Percentiles rank a stretch among this genome's conserved stretches.
Evolutionary conservation across 2,888 invertebrate genomes (phyloP).

Genomic region (Ceramica pisi): DNA sequence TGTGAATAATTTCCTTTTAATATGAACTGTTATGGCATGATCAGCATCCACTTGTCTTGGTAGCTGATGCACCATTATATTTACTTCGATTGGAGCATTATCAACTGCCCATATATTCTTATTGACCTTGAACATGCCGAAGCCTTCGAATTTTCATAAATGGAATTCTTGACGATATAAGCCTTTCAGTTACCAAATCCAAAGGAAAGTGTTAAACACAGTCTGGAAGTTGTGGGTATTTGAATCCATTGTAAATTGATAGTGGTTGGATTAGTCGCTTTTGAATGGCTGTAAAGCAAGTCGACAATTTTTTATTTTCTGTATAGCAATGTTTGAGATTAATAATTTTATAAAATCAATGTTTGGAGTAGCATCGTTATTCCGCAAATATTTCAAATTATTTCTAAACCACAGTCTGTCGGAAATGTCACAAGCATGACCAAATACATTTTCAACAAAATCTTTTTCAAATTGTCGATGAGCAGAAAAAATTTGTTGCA

Average conservation of each 20-base stretch:
- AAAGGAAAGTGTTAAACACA: constrained; percentile 27
- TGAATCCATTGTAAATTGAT: constrained; percentile 19
- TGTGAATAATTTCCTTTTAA: too few species aligned
- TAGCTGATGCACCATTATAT: too few species aligned
- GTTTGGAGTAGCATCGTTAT: constrained; percentile 27
- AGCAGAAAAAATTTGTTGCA: constrained; percentile 36
- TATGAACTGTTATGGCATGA: too few species aligned
- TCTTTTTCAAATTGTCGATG: constrained; percentile 40
- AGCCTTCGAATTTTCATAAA: constrained; percentile 15
- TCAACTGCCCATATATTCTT: too few species aligned
- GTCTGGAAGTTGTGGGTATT: constrained; percentile 20
- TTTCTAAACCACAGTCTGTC: constrained; percentile 63
- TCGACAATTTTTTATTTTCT: constrained; percentile 49
- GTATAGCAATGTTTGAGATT: constrained; percentile 30
- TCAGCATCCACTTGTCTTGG: too few species aligned
- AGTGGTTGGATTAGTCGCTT: constrained; percentile 25
- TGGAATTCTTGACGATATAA: constrained; percentile 48
- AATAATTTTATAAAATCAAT: constrained; percentile 54
- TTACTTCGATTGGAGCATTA: too few species aligned
- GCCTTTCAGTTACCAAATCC: constrained; percentile 49
- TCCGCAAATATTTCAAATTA: constrained; percentile 49
- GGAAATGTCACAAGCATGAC: constrained; percentile 57
- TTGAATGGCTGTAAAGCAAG: constrained; percentile 52
- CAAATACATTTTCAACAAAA: constrained; percentile 48
- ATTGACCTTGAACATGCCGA: too few species aligned